phyloP scores from a whole-genome alignment of 2,888 invertebrate genomes.

The Gymnosoma rotundatum region DNA sequence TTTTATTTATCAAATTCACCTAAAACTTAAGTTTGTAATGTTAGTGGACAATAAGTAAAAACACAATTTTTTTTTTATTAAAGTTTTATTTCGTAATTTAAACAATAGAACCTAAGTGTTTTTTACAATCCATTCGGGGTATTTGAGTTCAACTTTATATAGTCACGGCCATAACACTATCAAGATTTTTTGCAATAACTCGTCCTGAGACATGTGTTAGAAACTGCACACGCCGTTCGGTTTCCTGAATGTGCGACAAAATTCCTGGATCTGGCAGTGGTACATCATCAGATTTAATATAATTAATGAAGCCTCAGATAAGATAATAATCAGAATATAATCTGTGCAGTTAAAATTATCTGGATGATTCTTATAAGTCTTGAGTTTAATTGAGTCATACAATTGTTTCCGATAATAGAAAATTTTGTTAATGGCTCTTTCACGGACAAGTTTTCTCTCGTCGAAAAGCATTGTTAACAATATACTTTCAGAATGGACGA shows the following conservation, averaged over 20 bases:
- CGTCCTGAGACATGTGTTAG: background rate
- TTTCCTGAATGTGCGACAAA: background rate
- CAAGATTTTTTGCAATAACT: background rate
- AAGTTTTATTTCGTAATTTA: too few relatives aligned
- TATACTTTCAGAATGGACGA: slow-evolving; percentile 5
- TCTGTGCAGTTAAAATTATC: background rate
- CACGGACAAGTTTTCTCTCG: slow-evolving; percentile 11
- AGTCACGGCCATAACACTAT: background rate
- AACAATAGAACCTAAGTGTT: too few relatives aligned
- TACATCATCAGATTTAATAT: slow-evolving; percentile 1
- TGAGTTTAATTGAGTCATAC: slow-evolving; percentile 23
- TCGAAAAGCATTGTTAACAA: too few relatives aligned
- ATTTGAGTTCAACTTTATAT: background rate
- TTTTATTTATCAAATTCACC: too few relatives aligned
- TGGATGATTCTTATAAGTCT: background rate
- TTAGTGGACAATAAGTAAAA: too few relatives aligned
- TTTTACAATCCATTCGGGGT: too few relatives aligned
- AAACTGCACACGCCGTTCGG: background rate
- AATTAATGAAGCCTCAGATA: slow-evolving; percentile 1
- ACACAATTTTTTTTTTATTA: too few relatives aligned
- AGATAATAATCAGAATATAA: slow-evolving; percentile 10
- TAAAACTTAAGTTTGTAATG: too few relatives aligned
- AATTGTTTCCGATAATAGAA: slow-evolving; percentile 21
- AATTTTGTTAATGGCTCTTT: slow-evolving; percentile 32
- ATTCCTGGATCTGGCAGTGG: slow-evolving; percentile 2